Evolutionary conservation across 1,140 invertebrate species (phyloP).

Genomic region (Nasonia longicornis): DNA sequence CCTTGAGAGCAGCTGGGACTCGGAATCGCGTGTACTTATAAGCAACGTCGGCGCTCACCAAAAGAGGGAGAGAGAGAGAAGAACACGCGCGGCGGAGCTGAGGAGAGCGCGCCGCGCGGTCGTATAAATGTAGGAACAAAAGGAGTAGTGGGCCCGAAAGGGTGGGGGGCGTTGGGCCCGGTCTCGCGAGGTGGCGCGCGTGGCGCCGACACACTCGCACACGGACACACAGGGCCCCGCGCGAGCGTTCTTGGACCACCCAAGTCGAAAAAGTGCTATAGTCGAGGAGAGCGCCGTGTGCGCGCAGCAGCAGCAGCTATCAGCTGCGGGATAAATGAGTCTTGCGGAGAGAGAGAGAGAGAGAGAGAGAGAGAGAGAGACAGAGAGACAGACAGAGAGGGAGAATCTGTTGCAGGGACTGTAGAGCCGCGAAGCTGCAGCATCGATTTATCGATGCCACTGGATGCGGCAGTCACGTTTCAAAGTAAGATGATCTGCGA

Average conservation of each 20-base stretch:
- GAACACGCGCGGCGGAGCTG: neutral
- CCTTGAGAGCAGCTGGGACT: conserved; percentile 6
- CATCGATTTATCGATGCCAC: conserved; percentile 33
- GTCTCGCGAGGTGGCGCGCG: conserved; percentile 63
- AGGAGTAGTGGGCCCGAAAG: conserved; percentile 34
- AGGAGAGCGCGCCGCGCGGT: neutral
- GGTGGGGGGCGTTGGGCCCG: conserved; percentile 43
- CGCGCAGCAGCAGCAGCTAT: neutral
- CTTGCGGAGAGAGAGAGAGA: neutral
- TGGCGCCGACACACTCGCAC: conserved; percentile 56
- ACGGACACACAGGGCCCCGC: neutral
- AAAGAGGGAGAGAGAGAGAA: neutral
- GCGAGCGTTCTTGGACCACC: conserved; percentile 60
- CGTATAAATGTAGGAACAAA: neutral
- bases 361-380: neutral
- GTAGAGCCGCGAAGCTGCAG: neutral
- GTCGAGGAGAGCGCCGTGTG: conserved; percentile 51
- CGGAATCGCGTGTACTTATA: conserved; percentile 10
- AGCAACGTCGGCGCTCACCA: neutral
- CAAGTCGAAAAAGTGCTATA: conserved; percentile 68
- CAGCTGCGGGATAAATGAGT: conserved; percentile 18
- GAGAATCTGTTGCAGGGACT: neutral
- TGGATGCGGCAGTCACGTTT: conserved; percentile 23
- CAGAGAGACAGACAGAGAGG: neutral
- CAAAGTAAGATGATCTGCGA: conserved; percentile 20